phyloP scores from a whole-genome alignment of 1,140 invertebrate species.

The Drosophila biarmipes region DNA sequence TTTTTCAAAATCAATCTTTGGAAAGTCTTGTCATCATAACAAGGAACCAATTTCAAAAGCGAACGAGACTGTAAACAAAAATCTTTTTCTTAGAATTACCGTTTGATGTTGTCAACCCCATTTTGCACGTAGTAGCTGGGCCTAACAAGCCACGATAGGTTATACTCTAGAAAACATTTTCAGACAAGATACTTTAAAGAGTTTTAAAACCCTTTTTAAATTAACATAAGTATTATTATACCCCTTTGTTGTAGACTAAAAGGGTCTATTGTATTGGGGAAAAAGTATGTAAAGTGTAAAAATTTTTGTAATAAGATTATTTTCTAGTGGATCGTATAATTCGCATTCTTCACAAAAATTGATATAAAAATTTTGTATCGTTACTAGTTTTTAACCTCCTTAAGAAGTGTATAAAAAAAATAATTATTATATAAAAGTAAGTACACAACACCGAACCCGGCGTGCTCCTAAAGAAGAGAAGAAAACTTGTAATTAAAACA shows the following conservation, averaged over 20 bases:
- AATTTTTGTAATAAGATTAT: no score
- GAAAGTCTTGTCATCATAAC: conserved; percentile 4
- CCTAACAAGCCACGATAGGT: conserved; percentile 52
- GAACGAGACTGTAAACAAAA: conserved; percentile 25
- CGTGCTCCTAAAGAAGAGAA: neutral
- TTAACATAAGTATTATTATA: no score
- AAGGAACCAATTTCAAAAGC: conserved; percentile 38
- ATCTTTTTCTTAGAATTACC: conserved; percentile 19
- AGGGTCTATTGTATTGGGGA: no score
- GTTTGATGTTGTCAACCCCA: conserved; percentile 11
- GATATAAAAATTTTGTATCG: no score
- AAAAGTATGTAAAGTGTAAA: no score
- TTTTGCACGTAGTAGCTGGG: conserved; percentile 25
- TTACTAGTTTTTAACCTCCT: no score
- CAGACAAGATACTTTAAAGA: neutral
- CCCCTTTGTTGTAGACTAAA: no score
- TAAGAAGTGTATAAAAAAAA: no score
- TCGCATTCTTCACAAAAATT: no score
- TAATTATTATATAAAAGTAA: no score
- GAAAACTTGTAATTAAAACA: conserved; percentile 49
- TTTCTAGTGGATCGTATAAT: no score
- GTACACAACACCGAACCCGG: no score
- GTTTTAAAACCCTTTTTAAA: neutral
- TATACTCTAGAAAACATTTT: conserved; percentile 16
- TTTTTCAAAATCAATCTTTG: conserved; percentile 19